A percentile compares a stretch with the other conserved stretches of the same genome.
These are phyloP conservation scores for Muntiacus reevesi DNA, from an alignment of 2,113 vertebrate species.

Conservation along the genomic window DNA sequence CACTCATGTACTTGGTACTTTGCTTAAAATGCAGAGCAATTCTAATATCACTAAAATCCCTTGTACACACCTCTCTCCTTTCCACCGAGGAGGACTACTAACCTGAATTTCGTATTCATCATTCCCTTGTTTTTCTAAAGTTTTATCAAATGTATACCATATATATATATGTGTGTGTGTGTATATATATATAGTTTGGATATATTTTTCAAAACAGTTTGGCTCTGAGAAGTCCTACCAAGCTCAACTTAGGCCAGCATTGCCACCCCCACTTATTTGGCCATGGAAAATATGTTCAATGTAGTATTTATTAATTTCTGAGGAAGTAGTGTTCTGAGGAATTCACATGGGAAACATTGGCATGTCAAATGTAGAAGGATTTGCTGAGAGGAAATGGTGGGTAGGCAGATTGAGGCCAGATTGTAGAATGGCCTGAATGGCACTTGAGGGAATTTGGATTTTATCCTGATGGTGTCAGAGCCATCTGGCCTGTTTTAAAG, in stretches of 20 bases:
- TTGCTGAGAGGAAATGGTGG: background rate
- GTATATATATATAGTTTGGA: background rate
- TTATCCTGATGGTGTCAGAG: background rate
- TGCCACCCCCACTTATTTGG: background rate
- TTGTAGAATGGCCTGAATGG: background rate
- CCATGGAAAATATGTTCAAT: background rate
- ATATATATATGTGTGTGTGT: background rate
- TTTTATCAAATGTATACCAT: background rate
- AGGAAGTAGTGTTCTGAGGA: background rate
- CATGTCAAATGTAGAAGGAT: background rate
- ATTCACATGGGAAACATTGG: background rate
- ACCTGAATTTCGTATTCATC: background rate
- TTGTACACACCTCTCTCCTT: background rate
- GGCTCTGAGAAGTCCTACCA: background rate
- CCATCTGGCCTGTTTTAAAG: constrained; percentile 48
- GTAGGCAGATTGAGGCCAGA: background rate
- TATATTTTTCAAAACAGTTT: background rate
- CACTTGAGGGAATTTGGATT: background rate
- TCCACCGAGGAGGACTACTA: background rate
- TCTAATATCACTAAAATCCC: background rate
- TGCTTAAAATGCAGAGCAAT: background rate
- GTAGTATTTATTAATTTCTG: background rate
- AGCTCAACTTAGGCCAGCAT: background rate
- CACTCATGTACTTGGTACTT: background rate
- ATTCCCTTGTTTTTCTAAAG: background rate